These are phyloP conservation scores for Hippolais icterina DNA, from an alignment of 2,113 vertebrate genomes.

Conservation along the genomic window DNA sequence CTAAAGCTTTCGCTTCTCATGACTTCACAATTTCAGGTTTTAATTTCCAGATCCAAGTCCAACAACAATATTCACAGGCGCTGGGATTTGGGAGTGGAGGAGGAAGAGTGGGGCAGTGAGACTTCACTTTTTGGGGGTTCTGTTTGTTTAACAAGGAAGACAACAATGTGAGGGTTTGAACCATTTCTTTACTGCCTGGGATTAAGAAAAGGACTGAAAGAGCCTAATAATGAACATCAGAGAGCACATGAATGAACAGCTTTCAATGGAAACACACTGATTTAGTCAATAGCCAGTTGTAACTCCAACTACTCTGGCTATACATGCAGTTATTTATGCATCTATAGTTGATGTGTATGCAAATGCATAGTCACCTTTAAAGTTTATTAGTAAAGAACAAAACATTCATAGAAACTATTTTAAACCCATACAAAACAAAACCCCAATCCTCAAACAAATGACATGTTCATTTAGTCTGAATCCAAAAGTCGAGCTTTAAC, in stretches of 20 bases:
- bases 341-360: not conserved
- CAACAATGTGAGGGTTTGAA: not conserved
- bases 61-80: not conserved
- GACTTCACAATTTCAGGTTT: not conserved
- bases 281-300: not conserved
- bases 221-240: not conserved
- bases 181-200: not conserved
- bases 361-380: not conserved
- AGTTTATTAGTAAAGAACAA: not conserved
- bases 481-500: not conserved
- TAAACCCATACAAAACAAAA: not conserved
- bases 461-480: not conserved
- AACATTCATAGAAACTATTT: not conserved
- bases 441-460: not conserved
- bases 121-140: not conserved
- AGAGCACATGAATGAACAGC: not conserved
- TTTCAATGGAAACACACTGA: not conserved
- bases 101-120: rapidly evolving
- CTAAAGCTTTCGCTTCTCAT: not conserved
- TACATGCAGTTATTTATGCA: not conserved
- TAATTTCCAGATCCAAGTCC: not conserved
- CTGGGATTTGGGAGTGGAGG: not conserved
- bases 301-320: not conserved
- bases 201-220: not conserved
- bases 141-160: not conserved